Conservation (phyloP, 2,113 vertebrate species). For the Cyprinodon brontotheroides region DNA sequence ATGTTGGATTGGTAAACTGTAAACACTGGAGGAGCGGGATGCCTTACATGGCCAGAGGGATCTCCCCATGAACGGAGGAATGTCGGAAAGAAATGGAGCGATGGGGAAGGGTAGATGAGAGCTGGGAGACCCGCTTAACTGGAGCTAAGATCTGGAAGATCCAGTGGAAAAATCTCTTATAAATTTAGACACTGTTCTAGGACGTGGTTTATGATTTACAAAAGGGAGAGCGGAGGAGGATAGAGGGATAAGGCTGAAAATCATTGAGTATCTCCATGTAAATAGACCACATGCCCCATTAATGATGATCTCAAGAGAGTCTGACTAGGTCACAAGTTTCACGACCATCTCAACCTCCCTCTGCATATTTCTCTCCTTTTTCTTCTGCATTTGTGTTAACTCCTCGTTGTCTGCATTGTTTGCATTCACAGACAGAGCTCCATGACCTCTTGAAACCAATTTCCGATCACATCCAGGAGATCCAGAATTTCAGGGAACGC, state of each 20-base stretch:
- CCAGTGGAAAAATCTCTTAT: conserved; percentile 62
- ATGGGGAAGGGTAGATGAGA: conserved; percentile 35
- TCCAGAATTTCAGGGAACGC: conserved; percentile 92
- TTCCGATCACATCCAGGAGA: conserved; percentile 93
- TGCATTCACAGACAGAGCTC: conserved; percentile 82
- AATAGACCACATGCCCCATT: not conserved
- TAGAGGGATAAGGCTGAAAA: not conserved
- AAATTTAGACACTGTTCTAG: conserved; percentile 42
- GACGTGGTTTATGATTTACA: conserved; percentile 40
- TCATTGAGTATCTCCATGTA: not conserved
- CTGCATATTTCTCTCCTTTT: not conserved
- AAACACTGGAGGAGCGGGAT: conserved; percentile 72
- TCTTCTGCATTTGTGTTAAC: not conserved
- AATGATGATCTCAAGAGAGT: not conserved
- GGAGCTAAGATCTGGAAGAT: conserved; percentile 55
- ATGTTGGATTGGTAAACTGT: conserved; percentile 71
- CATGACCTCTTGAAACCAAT: conserved; percentile 89
- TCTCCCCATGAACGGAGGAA: conserved; percentile 76
- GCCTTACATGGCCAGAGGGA: conserved; percentile 82
- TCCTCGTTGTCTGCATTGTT: not conserved
- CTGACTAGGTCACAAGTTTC: not conserved
- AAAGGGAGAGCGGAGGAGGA: not conserved
- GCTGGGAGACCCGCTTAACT: conserved; percentile 25
- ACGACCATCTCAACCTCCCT: not conserved
- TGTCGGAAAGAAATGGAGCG: conserved; percentile 57